Percentiles rank a stretch among this genome's conserved stretches.
phyloP scores from a whole-genome alignment of 1,140 invertebrate species.

The Archivesica marissinica region DNA sequence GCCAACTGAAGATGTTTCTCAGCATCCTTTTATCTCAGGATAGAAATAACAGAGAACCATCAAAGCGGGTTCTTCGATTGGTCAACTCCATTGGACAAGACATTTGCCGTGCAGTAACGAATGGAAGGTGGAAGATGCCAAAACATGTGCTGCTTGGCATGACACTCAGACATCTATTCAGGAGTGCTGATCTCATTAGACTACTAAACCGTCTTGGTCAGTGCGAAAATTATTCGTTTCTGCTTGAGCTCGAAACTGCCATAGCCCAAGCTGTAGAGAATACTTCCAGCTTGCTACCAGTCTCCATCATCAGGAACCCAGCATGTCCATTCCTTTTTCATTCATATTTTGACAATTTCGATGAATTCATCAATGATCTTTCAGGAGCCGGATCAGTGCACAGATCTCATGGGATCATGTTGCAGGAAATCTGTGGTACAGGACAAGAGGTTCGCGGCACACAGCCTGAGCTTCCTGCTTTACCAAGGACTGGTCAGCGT shows the following conservation, averaged over 20 bases:
- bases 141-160: slow-evolving; percentile 60
- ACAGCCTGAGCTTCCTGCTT: neutral
- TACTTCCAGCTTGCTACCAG: slow-evolving; percentile 53
- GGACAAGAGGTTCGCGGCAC: neutral
- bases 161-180: slow-evolving; percentile 60
- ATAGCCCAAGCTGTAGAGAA: slow-evolving; percentile 52
- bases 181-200: slow-evolving; percentile 55
- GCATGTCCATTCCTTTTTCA: slow-evolving; percentile 61
- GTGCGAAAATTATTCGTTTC: slow-evolving; percentile 43
- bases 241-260: slow-evolving; percentile 42
- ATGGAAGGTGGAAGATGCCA: slow-evolving; percentile 63
- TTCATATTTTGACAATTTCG: slow-evolving; percentile 72
- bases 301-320: slow-evolving; percentile 63
- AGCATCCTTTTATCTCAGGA: neutral
- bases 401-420: slow-evolving; percentile 68
- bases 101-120: slow-evolving; percentile 52
- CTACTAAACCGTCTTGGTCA: slow-evolving; percentile 53
- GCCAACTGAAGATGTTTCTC: slow-evolving; percentile 19
- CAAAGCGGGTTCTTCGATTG: neutral
- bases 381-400: slow-evolving; percentile 61
- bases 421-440: slow-evolving; percentile 42
- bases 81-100: slow-evolving; percentile 63
- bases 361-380: slow-evolving; percentile 64
- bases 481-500: too few species aligned
- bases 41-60: neutral